These are phyloP conservation scores for Trididemnum clinides DNA, from an alignment of 23 tunicate species.

Conservation along the genomic window DNA sequence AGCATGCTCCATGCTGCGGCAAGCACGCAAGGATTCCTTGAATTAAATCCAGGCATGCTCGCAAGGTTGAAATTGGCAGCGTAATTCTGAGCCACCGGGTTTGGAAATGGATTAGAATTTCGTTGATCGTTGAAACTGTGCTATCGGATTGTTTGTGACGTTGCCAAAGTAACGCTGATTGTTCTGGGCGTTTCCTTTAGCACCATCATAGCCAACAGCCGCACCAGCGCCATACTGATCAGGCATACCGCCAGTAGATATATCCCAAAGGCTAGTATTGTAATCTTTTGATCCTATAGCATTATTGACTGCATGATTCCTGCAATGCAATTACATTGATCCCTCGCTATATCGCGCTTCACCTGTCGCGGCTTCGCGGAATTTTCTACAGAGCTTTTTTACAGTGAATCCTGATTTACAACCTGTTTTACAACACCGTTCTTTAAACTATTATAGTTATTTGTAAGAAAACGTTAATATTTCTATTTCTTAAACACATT, in stretches of 20 bases:
- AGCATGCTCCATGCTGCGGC: conserved; percentile 78
- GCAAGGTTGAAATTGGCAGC: not conserved
- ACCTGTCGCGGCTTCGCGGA: too few species aligned
- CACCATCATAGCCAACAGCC: not conserved
- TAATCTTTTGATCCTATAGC: conserved; percentile 55
- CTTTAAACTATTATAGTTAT: too few species aligned
- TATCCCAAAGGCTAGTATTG: not conserved
- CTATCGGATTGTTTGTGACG: not conserved
- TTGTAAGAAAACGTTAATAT: too few species aligned
- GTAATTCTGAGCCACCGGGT: not conserved
- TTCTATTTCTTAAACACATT: too few species aligned
- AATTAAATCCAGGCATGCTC: conserved; percentile 35
- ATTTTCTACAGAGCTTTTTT: too few species aligned
- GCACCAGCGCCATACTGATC: not conserved
- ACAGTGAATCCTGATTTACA: too few species aligned
- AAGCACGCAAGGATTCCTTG: conserved; percentile 76
- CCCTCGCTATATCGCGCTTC: too few species aligned
- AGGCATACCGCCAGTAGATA: not conserved
- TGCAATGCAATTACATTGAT: too few species aligned
- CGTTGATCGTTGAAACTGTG: not conserved
- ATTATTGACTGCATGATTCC: too few species aligned
- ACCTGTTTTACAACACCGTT: too few species aligned
- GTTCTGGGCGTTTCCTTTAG: not conserved
- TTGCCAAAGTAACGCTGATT: conserved; percentile 26
- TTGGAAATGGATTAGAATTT: not conserved